Evolutionary conservation across 2,113 vertebrate species (phyloP), one percentile per base, ranked within the genome.

Genomic region (Gobiocypris rarus): DNA sequence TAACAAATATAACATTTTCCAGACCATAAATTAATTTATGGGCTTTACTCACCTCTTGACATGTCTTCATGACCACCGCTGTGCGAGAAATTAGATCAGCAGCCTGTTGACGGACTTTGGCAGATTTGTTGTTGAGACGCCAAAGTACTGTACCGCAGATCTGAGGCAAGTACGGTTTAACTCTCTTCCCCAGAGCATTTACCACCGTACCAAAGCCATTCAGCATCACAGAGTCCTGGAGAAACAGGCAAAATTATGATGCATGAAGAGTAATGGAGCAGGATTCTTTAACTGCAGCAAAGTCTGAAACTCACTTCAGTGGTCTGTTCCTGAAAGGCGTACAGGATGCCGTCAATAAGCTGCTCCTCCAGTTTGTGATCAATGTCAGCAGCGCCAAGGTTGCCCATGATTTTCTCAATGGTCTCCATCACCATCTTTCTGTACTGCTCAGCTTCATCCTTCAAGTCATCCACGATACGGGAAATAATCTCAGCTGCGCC

Each of bases 401-500:
- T 99, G 45, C 98, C 98, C 98, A 99, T 99, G 83, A 99, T 99
- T 90, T 99, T 99, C 89, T 99, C 98, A 74, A 99, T 99, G 14
- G 98, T 99, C 86, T 99, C 98, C 98, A 99, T 99, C 80, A 99
- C 98, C 98, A 99, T 99, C 92, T 99, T 99, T 73, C 98, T 95
- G 94, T 99, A 99, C 89, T 99, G 98, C 73, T 99, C 98, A 3
- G 98, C 98, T 89, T 99, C 98, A 81, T 99, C 98, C 88, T 99
- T 99, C 91, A 99, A 92, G 91, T 99, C 98, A 59, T 99, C 98
- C 75, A 99, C 98, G 71, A 99, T 99, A 81, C 98, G 95, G 0
- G 97, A 99, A 85, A 99, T 99, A 83, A 99, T 99, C 93, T 99
- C 98, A 61, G 98, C 98, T 9, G 98, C 98, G 76, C 98, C 98